phyloP scores from a whole-genome alignment of 2,113 vertebrate genomes.

The Pterocles burchelli region DNA sequence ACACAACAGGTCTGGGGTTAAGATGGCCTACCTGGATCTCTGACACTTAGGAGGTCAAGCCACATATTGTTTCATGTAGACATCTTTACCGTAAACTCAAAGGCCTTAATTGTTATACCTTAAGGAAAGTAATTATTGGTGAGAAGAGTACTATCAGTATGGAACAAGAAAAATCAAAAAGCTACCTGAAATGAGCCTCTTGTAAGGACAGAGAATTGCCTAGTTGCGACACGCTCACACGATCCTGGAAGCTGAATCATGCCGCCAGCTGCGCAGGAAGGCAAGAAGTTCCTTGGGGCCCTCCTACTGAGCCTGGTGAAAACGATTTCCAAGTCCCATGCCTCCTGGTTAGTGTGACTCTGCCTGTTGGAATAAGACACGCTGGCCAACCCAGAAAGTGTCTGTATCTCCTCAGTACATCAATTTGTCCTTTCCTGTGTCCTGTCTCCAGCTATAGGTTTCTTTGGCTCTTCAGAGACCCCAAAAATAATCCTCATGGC shows the following conservation, averaged over 20 bases:
- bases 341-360: slow-evolving; percentile 32
- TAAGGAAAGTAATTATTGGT: neutral
- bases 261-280: slow-evolving; percentile 1
- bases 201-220: neutral
- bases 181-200: neutral
- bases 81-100: neutral
- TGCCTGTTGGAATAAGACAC: neutral
- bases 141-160: neutral
- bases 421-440: slow-evolving; percentile 27
- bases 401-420: neutral
- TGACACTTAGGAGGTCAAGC: neutral
- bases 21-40: neutral
- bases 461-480: neutral
- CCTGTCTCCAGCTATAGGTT: neutral
- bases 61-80: neutral
- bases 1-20: neutral
- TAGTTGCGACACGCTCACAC: neutral
- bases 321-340: slow-evolving; percentile 1
- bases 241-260: slow-evolving; percentile 20
- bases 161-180: neutral
- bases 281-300: neutral
- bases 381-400: neutral
- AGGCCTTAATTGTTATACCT: neutral
- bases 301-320: neutral
- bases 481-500: neutral